Conservation (phyloP, 2,888 invertebrate species). For the Adela reaumurella region DNA sequence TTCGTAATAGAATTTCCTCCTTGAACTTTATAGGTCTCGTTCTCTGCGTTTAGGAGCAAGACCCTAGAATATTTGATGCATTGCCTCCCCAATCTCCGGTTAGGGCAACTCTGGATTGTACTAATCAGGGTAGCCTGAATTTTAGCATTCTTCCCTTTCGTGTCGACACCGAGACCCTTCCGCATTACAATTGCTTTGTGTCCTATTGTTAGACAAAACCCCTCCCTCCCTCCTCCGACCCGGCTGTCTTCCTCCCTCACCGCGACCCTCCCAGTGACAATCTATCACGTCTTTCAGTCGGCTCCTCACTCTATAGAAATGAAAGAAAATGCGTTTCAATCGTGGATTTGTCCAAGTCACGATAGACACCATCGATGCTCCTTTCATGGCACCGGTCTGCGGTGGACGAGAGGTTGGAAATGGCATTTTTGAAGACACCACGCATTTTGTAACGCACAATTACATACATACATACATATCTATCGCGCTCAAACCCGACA, state of each 20-base stretch:
- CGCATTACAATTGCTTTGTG: neutral
- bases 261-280: neutral
- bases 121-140: neutral
- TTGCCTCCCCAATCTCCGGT: conserved; percentile 39
- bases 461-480: too few relatives aligned
- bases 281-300: neutral
- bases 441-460: too few relatives aligned
- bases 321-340: neutral
- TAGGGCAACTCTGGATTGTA: conserved; percentile 3
- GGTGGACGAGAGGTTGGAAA: too few relatives aligned
- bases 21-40: conserved; percentile 55
- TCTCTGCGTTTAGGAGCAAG: conserved; percentile 55
- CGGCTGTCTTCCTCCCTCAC: too few relatives aligned
- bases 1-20: conserved; percentile 56
- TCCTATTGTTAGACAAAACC: neutral
- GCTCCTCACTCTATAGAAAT: neutral
- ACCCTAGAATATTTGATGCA: conserved; percentile 52
- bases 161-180: neutral
- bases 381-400: too few relatives aligned
- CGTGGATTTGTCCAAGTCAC: neutral
- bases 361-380: too few relatives aligned
- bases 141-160: neutral
- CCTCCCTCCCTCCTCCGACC: neutral
- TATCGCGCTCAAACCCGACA: too few relatives aligned
- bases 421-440: too few relatives aligned